These are phyloP conservation scores for Tetrao urogallus DNA, from an alignment of 2,113 vertebrate species.

Conservation along the genomic window DNA sequence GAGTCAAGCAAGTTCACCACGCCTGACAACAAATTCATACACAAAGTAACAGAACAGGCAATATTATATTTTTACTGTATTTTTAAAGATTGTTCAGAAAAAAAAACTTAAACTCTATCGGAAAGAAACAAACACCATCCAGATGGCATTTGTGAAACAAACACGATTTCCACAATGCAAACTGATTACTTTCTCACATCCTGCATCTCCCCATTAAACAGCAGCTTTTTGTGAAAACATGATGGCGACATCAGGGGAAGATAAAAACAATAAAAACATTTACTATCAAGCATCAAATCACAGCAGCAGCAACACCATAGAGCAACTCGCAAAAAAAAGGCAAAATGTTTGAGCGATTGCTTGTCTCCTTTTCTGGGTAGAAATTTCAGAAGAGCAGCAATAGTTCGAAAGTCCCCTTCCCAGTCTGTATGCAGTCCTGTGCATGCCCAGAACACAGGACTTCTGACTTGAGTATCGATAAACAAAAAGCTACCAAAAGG, in stretches of 20 bases:
- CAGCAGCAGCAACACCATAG: background rate
- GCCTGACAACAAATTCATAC: background rate
- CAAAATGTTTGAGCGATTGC: background rate
- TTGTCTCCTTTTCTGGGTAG: background rate
- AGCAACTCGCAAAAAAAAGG: background rate
- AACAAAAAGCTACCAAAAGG: background rate
- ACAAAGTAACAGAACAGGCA: background rate
- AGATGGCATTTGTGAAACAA: background rate
- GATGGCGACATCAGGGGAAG: background rate
- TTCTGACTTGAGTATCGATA: background rate
- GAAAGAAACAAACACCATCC: background rate
- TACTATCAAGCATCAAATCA: background rate
- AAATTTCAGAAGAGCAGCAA: background rate
- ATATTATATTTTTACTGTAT: background rate
- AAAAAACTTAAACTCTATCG: background rate
- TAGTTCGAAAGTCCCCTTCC: background rate
- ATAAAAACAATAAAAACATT: background rate
- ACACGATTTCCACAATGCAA: background rate
- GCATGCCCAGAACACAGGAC: background rate
- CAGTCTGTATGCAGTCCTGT: background rate
- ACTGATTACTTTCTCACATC: background rate
- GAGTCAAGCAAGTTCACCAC: background rate
- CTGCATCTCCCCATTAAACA: background rate
- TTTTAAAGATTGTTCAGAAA: background rate
- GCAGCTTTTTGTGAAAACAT: background rate